Evolutionary conservation across 2,888 invertebrate genomes (phyloP).

Genomic region (Pelosia muscerda): DNA sequence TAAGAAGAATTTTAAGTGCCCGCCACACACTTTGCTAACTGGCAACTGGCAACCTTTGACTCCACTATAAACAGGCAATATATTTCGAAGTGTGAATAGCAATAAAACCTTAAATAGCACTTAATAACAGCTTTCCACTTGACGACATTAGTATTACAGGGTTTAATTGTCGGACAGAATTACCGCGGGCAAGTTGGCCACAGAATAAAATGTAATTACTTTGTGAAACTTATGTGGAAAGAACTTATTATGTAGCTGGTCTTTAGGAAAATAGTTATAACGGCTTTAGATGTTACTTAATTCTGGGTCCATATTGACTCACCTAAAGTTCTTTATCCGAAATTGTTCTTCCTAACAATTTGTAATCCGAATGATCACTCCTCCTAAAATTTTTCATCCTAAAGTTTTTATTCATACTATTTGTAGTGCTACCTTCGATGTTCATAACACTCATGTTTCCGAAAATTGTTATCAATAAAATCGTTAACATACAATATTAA

Average conservation of each 20-base stretch:
- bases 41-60: neutral
- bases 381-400: too few species aligned
- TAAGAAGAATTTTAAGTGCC: neutral
- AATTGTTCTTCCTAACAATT: too few species aligned
- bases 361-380: too few species aligned
- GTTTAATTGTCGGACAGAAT: neutral
- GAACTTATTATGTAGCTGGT: neutral
- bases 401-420: too few species aligned
- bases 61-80: conserved; percentile 7
- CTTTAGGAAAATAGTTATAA: neutral
- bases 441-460: too few species aligned
- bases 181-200: neutral
- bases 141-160: neutral
- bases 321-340: too few species aligned
- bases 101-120: conserved; percentile 14
- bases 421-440: too few species aligned
- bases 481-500: too few species aligned
- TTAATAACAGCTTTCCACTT: conserved; percentile 8
- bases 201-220: conserved; percentile 3
- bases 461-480: too few species aligned
- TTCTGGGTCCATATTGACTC: too few species aligned
- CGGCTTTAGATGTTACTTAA: neutral
- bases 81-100: conserved; percentile 2
- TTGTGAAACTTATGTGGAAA: neutral
- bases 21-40: neutral